A percentile compares a stretch with the other conserved stretches of the same genome.
phyloP scores from a whole-genome alignment of 1,140 invertebrate species.

The Platyscapa corneri region DNA sequence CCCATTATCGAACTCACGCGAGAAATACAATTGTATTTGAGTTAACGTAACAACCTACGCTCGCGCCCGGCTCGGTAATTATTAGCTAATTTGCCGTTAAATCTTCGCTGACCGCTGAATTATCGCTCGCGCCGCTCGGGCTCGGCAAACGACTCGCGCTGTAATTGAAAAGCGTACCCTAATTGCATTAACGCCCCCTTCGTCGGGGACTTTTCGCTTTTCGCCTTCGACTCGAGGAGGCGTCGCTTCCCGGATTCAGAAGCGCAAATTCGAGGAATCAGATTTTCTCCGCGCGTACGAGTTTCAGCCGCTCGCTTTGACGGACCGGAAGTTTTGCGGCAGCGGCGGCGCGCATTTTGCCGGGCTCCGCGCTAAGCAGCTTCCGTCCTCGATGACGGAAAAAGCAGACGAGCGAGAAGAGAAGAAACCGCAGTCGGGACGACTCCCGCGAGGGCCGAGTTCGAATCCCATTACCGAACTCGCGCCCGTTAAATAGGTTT shows the following conservation, averaged over 20 bases:
- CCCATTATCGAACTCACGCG: constrained; percentile 71
- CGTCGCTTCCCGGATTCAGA: too few relatives aligned
- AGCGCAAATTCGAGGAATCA: neutral
- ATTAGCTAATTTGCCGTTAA: constrained; percentile 73
- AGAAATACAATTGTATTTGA: constrained; percentile 71
- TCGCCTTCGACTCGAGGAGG: neutral
- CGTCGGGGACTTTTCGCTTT: neutral
- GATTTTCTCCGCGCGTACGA: accelerated
- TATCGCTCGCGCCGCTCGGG: constrained; percentile 54
- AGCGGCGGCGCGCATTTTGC: constrained; percentile 30
- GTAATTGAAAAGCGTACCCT: constrained; percentile 49
- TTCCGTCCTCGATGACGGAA: neutral
- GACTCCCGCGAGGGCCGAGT: constrained; percentile 64
- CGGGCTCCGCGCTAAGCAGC: constrained; percentile 52
- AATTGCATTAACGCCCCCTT: constrained; percentile 34
- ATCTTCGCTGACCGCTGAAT: constrained; percentile 70
- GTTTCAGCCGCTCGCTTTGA: neutral
- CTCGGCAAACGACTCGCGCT: constrained; percentile 15
- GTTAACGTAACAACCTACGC: constrained; percentile 63
- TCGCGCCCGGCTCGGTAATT: constrained; percentile 66
- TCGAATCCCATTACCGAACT: constrained; percentile 76
- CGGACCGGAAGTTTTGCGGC: neutral
- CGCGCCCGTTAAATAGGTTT: constrained; percentile 76
- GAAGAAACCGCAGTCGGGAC: constrained; percentile 56
- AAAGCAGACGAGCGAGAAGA: constrained; percentile 45